phyloP scores from a whole-genome alignment of 2,797 vertebrate species.

The Epinephelus coioides region DNA sequence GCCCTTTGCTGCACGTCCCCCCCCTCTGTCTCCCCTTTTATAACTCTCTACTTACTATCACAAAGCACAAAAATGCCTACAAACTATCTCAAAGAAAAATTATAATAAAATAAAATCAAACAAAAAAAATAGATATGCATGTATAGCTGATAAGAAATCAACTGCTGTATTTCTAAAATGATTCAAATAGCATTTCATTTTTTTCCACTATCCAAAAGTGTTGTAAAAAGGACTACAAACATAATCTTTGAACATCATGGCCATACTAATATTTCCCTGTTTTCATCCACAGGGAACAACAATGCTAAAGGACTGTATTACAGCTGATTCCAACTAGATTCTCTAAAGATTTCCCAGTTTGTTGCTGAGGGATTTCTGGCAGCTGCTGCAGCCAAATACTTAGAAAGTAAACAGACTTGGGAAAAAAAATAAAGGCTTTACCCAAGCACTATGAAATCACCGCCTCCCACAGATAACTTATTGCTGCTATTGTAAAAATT shows the following conservation, averaged over 20 bases:
- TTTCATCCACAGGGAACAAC: constrained; percentile 2
- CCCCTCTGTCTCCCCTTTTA: no score
- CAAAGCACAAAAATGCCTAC: no score
- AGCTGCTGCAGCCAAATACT: constrained; percentile 14
- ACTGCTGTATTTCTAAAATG: neutral
- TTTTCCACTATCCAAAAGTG: neutral
- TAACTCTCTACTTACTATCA: no score
- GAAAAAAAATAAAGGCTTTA: constrained; percentile 18
- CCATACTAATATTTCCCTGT: neutral
- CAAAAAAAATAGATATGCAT: no score
- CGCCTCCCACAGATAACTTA: constrained; percentile 27
- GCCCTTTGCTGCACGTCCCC: no score
- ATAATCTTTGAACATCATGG: neutral
- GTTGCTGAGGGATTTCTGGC: constrained; percentile 17
- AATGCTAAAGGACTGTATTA: neutral
- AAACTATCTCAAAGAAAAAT: no score
- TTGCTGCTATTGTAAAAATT: constrained; percentile 21
- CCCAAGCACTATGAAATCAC: constrained; percentile 4
- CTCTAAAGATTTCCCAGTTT: constrained; percentile 14
- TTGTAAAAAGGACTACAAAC: neutral
- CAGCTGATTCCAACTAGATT: constrained; percentile 10
- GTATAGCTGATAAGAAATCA: neutral
- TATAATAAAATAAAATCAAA: neutral
- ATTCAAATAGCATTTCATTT: neutral
- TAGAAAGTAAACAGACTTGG: constrained; percentile 22